phyloP scores from a whole-genome alignment of 2,113 vertebrate genomes.

The Tonatia bakeri region DNA sequence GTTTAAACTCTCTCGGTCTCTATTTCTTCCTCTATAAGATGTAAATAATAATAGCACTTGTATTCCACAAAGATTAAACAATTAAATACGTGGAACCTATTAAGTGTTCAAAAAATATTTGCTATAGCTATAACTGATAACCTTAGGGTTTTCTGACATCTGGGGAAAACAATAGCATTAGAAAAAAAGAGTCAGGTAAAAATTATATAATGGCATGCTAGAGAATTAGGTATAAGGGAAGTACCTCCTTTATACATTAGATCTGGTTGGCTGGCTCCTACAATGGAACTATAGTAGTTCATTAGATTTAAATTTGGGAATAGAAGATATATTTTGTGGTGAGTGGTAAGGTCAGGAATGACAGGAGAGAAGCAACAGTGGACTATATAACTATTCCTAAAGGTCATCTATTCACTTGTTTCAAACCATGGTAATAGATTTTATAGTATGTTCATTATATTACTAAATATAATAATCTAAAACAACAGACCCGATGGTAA shows the following conservation, averaged over 20 bases:
- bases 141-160: not conserved
- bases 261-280: not conserved
- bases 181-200: not conserved
- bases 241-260: not conserved
- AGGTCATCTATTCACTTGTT: not conserved
- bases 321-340: conserved; percentile 17
- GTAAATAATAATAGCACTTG: not conserved
- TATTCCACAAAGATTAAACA: conserved; percentile 11
- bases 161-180: not conserved
- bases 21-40: conserved; percentile 24
- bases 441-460: conserved; percentile 6
- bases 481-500: not conserved
- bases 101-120: conserved; percentile 22
- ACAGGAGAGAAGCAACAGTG: not conserved
- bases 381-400: not conserved
- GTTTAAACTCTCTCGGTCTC: not conserved
- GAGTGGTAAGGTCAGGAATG: not conserved
- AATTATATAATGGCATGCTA: not conserved
- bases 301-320: conserved; percentile 37
- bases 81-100: not conserved
- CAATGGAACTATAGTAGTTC: not conserved
- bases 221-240: not conserved
- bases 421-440: not conserved
- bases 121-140: not conserved
- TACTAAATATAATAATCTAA: conserved; percentile 12